Evolutionary conservation across 2,888 invertebrate species (phyloP).

Genomic region (Flexamia atlantica): DNA sequence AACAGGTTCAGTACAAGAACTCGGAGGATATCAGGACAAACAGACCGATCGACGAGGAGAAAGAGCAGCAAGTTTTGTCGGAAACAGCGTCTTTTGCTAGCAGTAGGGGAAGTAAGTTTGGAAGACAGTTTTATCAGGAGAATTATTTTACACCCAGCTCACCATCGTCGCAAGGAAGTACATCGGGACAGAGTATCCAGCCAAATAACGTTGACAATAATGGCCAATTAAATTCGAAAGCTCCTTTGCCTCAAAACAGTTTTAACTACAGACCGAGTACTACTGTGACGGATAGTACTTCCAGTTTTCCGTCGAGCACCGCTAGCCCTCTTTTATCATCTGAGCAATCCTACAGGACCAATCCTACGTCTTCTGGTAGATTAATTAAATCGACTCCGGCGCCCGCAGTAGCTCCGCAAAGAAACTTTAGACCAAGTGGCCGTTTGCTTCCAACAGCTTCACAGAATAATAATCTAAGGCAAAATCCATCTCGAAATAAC

Average conservation of each 20-base stretch:
- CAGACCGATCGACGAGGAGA: slow-evolving; percentile 51
- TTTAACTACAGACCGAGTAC: neutral
- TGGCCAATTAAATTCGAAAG: neutral
- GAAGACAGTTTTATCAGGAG: slow-evolving; percentile 72
- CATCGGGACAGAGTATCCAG: neutral
- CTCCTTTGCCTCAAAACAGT: slow-evolving; percentile 9
- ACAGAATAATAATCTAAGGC: slow-evolving; percentile 42
- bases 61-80: slow-evolving; percentile 84
- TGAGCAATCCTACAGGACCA: neutral
- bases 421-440: slow-evolving; percentile 25
- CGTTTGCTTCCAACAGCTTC: slow-evolving; percentile 42
- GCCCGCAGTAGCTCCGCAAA: neutral
- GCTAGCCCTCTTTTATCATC: neutral
- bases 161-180: slow-evolving; percentile 50
- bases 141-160: slow-evolving; percentile 68
- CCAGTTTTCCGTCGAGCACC: neutral
- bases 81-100: slow-evolving; percentile 88
- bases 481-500: slow-evolving; percentile 9
- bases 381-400: neutral
- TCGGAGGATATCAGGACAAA: slow-evolving; percentile 4
- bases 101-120: slow-evolving; percentile 73
- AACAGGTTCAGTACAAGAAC: slow-evolving; percentile 8
- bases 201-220: slow-evolving; percentile 9
- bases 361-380: neutral
- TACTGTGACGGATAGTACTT: neutral